A percentile compares a stretch with the other conserved stretches of the same genome.
Evolutionary conservation across 2,113 vertebrate genomes (phyloP).

Genomic region (Paratilapia polleni): DNA sequence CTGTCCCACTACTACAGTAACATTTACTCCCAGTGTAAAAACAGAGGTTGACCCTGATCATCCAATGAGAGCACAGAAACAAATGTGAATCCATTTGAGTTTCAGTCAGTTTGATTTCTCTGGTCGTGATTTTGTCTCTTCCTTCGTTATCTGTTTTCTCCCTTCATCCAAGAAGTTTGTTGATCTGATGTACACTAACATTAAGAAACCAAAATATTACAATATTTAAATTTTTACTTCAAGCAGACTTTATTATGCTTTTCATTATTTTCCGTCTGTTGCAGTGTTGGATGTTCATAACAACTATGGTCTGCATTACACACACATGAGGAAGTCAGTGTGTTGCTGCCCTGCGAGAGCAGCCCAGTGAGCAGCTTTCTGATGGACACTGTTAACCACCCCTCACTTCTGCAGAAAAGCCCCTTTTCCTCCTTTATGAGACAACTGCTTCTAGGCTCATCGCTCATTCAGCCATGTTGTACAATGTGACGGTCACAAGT

Average conservation of each 20-base stretch:
- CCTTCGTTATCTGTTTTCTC: no score
- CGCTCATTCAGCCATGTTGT: no score
- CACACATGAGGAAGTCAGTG: background rate
- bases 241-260: background rate
- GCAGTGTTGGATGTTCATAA: background rate
- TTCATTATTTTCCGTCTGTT: background rate
- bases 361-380: background rate
- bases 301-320: background rate
- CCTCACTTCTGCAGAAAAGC: background rate
- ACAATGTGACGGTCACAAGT: no score
- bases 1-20: accelerated
- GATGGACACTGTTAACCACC: accelerated
- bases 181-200: no score
- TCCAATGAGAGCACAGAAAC: no score
- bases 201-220: background rate
- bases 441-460: no score
- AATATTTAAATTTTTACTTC: background rate
- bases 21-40: accelerated
- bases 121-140: no score
- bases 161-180: no score
- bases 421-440: no score
- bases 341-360: background rate
- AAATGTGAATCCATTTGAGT: no score
- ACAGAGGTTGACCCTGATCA: no score
- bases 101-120: no score